Base-by-base conservation (phyloP, 2,888 invertebrate genomes). In the Uloborus plumipes region DNA sequence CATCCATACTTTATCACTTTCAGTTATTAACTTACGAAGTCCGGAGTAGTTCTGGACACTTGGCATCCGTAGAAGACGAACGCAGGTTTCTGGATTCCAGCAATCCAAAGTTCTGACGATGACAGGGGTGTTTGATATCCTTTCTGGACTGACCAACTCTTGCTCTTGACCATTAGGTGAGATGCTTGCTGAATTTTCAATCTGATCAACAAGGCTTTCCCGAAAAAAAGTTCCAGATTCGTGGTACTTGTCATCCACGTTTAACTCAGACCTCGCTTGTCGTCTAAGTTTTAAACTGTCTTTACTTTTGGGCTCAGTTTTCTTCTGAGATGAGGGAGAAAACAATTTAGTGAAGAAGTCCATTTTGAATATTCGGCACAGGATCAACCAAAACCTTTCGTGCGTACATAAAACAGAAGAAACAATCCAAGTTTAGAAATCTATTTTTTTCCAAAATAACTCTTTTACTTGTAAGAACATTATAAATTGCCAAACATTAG, bases 1-100 rank as follows among this genome's bases (percentile, higher is more conserved):
- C 84, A 90, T 87, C 90, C 90, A 90, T 74, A 87, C 87, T 64
- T 88, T 87, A 49, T 85, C 84, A 77, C 87, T 87, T 64, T 85
- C 85, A 50, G 83, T 77, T 81, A 85, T 83, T 13, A 86, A 87
- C 87, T 84, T 88, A 87, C 85, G 86, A 49, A 88, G 86, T 11
- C 88, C 88, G 1, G 87, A 75, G 81, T 88, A 89, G 85, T 88
- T 88, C 26, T 87, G 85, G 0, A 87, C 87, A 47, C 86, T 86
- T 1, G 88, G 88, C 50, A 88, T 85, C 26, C 86, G 86, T 70
- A 88, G 85, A 74, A 88, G 86, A 50, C 87, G 86, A n/a, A 88
- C 86, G 67, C 88, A 88, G 6, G 88, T 87, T 58, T 89, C 89
- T 0, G 88, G 87, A 53, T 88, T 88, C 88, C 88, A 88, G 53